Percentiles rank a stretch among this genome's conserved stretches.
These are phyloP conservation scores for Dromiciops gliroides DNA, from an alignment of 2,113 vertebrate species.

Conservation along the genomic window DNA sequence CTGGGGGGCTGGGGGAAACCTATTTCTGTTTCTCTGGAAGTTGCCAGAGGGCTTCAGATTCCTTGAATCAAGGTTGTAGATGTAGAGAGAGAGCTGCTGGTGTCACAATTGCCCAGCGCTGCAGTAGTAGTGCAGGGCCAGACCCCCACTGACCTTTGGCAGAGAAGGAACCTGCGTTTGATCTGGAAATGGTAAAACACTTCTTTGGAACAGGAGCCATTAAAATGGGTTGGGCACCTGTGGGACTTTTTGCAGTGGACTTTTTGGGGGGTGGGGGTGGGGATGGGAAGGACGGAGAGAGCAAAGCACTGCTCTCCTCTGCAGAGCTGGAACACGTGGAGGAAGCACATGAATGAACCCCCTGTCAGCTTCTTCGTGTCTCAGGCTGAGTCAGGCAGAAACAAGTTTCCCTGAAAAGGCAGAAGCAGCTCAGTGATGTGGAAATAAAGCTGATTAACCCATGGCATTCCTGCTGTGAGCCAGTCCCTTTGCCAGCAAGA, in stretches of 20 bases:
- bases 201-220: not conserved
- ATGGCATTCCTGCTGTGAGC: slow-evolving; percentile 26
- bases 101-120: not conserved
- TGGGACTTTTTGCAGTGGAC: not conserved
- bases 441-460: slow-evolving; percentile 71
- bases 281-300: slow-evolving; percentile 17
- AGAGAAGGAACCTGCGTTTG: not conserved
- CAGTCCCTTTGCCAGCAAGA: not conserved
- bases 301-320: slow-evolving; percentile 62
- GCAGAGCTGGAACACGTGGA: slow-evolving; percentile 39
- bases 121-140: not conserved
- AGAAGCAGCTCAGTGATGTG: slow-evolving; percentile 44
- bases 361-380: slow-evolving; percentile 63
- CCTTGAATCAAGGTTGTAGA: slow-evolving; percentile 21
- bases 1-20: too few species aligned
- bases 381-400: slow-evolving; percentile 70
- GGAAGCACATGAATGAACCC: slow-evolving; percentile 61
- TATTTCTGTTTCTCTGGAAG: not conserved
- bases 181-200: not conserved
- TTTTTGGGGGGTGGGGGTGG: not conserved
- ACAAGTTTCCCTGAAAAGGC: slow-evolving; percentile 56
- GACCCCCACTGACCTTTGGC: not conserved
- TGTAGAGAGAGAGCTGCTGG: not conserved
- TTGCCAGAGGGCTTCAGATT: not conserved
- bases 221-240: slow-evolving; percentile 15